Evolutionary conservation across 2,797 vertebrate species (phyloP).

Genomic region (Brotogeris chrysoptera): DNA sequence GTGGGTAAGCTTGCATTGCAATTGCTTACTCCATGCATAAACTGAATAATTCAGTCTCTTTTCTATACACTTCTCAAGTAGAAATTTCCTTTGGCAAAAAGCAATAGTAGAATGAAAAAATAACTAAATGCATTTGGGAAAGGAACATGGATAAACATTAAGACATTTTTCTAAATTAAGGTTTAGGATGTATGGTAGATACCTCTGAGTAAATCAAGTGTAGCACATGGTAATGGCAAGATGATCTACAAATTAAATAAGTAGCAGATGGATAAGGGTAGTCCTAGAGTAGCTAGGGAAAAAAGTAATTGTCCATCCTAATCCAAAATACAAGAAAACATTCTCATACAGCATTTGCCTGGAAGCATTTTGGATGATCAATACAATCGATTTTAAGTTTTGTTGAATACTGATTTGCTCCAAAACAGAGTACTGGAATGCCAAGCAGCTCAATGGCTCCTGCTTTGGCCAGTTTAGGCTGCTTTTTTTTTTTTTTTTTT

Average conservation of each 20-base stretch:
- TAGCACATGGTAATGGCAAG: not conserved
- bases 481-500: not conserved
- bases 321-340: not conserved
- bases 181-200: not conserved
- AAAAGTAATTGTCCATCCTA: not conserved
- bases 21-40: not conserved
- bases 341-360: not conserved
- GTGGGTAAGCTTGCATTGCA: not conserved
- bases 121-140: not conserved
- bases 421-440: not conserved
- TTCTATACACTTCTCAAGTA: not conserved
- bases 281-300: not conserved
- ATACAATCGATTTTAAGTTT: not conserved
- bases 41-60: not conserved
- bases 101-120: not conserved
- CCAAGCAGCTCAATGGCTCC: not conserved
- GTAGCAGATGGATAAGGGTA: not conserved
- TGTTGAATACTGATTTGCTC: not conserved
- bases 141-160: not conserved
- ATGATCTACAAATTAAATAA: not conserved
- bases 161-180: not conserved
- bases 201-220: not conserved
- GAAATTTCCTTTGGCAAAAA: not conserved
- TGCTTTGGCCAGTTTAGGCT: not conserved
- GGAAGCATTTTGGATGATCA: not conserved